phyloP scores from a whole-genome alignment of 92 coral and sea anemone species.

The Hydrozoanthus gracilis region DNA sequence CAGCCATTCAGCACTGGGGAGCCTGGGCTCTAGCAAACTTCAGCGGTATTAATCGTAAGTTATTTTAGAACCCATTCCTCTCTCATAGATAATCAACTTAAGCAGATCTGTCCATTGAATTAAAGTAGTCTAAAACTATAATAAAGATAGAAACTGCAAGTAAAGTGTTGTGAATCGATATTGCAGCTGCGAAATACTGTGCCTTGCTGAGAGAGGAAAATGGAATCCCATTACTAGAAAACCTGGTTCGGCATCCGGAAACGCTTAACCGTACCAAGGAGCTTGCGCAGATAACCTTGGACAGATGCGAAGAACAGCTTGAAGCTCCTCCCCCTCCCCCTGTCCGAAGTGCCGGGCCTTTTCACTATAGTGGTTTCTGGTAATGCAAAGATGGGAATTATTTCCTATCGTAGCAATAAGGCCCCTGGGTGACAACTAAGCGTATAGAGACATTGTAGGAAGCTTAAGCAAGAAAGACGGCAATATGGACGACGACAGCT shows the following conservation, averaged over 20 bases:
- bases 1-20: constrained; percentile 89
- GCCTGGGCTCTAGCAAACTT: constrained; percentile 93
- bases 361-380: neutral
- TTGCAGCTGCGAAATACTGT: constrained; percentile 81
- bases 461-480: no score
- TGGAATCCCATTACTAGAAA: constrained; percentile 71
- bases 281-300: constrained; percentile 67
- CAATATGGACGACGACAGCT: no score
- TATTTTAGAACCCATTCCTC: no score
- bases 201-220: constrained; percentile 66
- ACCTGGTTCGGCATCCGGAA: constrained; percentile 47
- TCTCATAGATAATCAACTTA: no score
- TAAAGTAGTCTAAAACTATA: no score
- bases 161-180: neutral
- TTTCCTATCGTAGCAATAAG: no score
- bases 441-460: no score
- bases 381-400: neutral
- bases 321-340: neutral
- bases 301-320: constrained; percentile 58
- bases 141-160: neutral
- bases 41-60: constrained; percentile 85
- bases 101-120: no score
- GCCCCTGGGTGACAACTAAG: no score
- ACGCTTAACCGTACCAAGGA: constrained; percentile 60
- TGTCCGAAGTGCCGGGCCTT: neutral